These are phyloP conservation scores for Amblyopsis rosae DNA, from an alignment of 2,113 vertebrate genomes.

Conservation along the genomic window DNA sequence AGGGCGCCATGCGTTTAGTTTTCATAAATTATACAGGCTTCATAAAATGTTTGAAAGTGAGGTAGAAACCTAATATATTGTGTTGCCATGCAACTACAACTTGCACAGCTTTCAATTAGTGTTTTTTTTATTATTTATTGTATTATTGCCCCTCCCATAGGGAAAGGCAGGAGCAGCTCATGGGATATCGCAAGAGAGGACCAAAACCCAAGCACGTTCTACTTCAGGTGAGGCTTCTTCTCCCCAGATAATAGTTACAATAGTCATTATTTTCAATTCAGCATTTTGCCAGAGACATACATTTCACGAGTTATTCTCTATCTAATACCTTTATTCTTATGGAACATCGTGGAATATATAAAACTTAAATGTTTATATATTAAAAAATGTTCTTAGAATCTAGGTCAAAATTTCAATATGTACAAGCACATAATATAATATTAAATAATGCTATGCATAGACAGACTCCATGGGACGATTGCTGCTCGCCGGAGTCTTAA, in stretches of 20 bases:
- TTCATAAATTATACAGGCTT: too few species aligned
- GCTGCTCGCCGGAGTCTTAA: background rate
- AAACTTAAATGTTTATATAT: background rate
- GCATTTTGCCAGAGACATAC: too few species aligned
- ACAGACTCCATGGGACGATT: background rate
- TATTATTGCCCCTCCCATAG: conserved; percentile 69
- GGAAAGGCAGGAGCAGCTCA: conserved; percentile 93
- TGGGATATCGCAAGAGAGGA: conserved; percentile 94
- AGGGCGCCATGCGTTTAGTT: too few species aligned
- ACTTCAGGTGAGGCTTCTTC: conserved; percentile 72
- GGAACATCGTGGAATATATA: background rate
- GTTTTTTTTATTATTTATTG: conserved; percentile 42
- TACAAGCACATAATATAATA: background rate
- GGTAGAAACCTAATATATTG: background rate
- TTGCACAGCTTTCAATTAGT: background rate
- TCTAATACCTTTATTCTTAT: background rate
- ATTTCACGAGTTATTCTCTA: background rate
- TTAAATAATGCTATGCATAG: background rate
- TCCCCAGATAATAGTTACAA: background rate
- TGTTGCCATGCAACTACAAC: conserved; percentile 61
- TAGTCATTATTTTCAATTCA: background rate
- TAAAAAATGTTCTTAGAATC: background rate
- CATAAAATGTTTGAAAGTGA: too few species aligned
- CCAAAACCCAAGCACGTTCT: conserved; percentile 94
- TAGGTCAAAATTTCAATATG: background rate